Percentiles rank a stretch among this genome's conserved stretches.
Conservation (phyloP, 1,140 invertebrate genomes). For the Whitmania pigra region DNA sequence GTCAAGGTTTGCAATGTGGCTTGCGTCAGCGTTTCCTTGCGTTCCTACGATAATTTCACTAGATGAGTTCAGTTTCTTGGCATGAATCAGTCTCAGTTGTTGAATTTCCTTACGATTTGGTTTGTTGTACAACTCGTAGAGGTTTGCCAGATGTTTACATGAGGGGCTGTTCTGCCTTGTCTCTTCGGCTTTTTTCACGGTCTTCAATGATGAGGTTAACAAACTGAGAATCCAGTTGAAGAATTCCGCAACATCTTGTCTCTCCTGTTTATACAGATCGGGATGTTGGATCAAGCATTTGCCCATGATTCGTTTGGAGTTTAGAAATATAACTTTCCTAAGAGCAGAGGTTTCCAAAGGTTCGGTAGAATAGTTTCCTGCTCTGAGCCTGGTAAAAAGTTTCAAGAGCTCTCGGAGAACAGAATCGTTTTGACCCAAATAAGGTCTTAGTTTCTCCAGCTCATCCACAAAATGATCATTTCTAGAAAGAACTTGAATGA, state of each 20-base stretch:
- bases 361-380: not conserved
- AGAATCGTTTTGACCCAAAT: not conserved
- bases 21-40: not conserved
- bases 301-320: not conserved
- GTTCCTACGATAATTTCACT: not conserved
- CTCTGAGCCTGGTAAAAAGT: not conserved
- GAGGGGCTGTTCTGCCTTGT: not conserved
- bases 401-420: not conserved
- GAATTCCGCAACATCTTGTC: not conserved
- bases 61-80: not conserved
- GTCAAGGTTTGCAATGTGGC: not conserved
- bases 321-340: not conserved
- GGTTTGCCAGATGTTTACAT: not conserved
- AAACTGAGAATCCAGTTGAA: not conserved
- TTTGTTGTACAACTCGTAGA: not conserved
- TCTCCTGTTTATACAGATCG: not conserved
- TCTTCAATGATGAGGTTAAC: not conserved
- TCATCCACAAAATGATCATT: not conserved
- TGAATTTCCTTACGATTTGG: not conserved
- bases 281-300: not conserved
- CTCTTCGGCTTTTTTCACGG: not conserved
- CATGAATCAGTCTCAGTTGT: not conserved
- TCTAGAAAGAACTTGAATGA: conserved; percentile 2
- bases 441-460: not conserved
- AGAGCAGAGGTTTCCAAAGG: not conserved